A percentile compares a stretch with the other conserved stretches of the same genome.
These are phyloP conservation scores for Cylindroiulus punctatus DNA, from an alignment of 2,888 invertebrate species.

Conservation along the genomic window DNA sequence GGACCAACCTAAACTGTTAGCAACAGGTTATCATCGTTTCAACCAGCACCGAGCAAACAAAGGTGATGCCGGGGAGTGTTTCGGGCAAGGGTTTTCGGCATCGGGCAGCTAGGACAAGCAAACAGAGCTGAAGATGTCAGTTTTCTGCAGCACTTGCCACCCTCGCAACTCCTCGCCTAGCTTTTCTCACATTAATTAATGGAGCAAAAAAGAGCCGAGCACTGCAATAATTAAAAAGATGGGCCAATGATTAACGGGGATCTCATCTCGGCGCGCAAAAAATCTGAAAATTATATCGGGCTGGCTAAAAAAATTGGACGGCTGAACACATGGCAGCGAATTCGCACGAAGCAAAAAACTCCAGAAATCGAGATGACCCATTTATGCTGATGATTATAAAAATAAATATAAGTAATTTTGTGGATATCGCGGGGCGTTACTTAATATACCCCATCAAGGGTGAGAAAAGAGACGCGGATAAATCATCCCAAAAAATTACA, in stretches of 20 bases:
- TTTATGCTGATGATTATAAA: background rate
- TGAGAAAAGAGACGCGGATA: slow-evolving; percentile 5
- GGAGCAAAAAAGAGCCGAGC: no score
- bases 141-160: background rate
- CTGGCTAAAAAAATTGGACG: background rate
- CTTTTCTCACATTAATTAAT: background rate
- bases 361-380: background rate
- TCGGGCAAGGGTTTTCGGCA: background rate
- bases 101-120: background rate
- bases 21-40: no score
- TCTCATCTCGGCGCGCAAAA: background rate
- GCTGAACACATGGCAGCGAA: background rate
- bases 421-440: background rate
- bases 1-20: background rate
- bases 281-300: background rate
- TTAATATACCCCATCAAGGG: slow-evolving; percentile 24
- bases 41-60: background rate
- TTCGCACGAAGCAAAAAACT: background rate
- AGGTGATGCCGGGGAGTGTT: background rate
- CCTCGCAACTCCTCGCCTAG: background rate
- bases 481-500: background rate
- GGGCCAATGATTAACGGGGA: slow-evolving; percentile 9
- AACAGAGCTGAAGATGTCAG: background rate
- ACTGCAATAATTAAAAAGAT: background rate
- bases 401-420: background rate